Percentiles rank a stretch among this genome's conserved stretches.
Evolutionary conservation across 2,113 vertebrate species (phyloP).

Genomic region (Origma solitaria): DNA sequence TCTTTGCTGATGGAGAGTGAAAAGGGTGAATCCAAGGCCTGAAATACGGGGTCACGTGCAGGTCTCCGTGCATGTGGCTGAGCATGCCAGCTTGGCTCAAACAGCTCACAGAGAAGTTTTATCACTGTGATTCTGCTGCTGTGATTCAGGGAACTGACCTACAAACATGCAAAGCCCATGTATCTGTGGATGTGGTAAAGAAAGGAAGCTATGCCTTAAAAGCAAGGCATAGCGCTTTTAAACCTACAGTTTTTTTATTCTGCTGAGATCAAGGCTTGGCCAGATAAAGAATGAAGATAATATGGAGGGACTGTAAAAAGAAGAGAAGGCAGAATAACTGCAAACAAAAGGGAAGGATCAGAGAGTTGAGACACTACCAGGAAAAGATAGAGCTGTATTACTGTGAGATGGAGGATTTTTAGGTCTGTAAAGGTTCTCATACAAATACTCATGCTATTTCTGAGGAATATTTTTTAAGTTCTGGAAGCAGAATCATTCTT

Average conservation of each 20-base stretch:
- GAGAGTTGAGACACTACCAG: neutral
- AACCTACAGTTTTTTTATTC: neutral
- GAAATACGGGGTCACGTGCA: neutral
- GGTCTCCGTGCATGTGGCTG: rapidly evolving
- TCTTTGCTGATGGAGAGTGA: neutral
- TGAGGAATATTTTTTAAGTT: neutral
- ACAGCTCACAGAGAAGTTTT: neutral
- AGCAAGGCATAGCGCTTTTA: neutral
- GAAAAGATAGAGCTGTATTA: neutral
- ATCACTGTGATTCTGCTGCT: neutral
- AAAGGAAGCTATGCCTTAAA: neutral
- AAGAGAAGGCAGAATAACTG: neutral
- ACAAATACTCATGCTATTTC: neutral
- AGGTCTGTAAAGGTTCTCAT: neutral
- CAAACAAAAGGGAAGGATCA: neutral
- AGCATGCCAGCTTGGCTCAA: neutral
- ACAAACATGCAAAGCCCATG: neutral
- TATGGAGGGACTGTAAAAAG: neutral
- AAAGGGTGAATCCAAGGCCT: neutral
- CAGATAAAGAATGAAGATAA: neutral
- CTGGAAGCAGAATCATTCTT: neutral
- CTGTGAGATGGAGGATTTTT: neutral
- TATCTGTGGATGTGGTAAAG: neutral
- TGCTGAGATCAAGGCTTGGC: neutral
- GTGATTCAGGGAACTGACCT: neutral